Conservation (phyloP, 2,888 invertebrate species). For the Chloroclystis v-ata region DNA sequence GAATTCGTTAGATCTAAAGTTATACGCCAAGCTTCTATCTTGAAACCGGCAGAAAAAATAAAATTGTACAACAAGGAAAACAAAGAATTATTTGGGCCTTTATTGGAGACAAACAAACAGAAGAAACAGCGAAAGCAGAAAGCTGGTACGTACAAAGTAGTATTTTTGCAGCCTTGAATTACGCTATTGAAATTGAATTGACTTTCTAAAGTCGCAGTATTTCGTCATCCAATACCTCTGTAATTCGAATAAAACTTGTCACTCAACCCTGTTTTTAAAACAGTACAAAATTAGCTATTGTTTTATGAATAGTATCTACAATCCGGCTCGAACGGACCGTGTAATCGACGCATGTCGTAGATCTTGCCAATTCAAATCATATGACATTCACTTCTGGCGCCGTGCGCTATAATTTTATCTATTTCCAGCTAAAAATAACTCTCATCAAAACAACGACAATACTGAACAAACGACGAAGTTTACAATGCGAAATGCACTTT, state of each 20-base stretch:
- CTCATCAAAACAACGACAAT: slow-evolving; percentile 64
- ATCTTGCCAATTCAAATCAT: slow-evolving; percentile 63
- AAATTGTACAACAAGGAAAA: slow-evolving; percentile 72
- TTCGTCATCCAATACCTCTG: slow-evolving; percentile 9
- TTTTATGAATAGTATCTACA: slow-evolving; percentile 25
- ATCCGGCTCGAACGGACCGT: slow-evolving; percentile 34
- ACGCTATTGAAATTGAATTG: slow-evolving; percentile 29
- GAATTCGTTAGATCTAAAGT: slow-evolving; percentile 64
- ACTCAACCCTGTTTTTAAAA: not conserved
- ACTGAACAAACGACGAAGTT: slow-evolving; percentile 51
- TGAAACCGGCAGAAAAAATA: slow-evolving; percentile 65
- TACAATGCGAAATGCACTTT: slow-evolving; percentile 40
- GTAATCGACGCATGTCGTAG: slow-evolving; percentile 30
- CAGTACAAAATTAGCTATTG: slow-evolving; percentile 1
- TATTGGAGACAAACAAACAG: slow-evolving; percentile 69
- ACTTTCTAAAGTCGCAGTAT: slow-evolving; percentile 37
- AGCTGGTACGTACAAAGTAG: slow-evolving; percentile 51
- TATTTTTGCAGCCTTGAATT: slow-evolving; percentile 49
- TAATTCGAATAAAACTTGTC: slow-evolving; percentile 5
- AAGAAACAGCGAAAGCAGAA: slow-evolving; percentile 58
- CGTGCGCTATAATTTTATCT: slow-evolving; percentile 54
- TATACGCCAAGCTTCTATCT: slow-evolving; percentile 57
- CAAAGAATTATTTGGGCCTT: slow-evolving; percentile 69
- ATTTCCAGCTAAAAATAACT: slow-evolving; percentile 71
- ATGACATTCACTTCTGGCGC: slow-evolving; percentile 62